Base-by-base conservation (phyloP, 2,888 invertebrate species). In the Chalcis sispes region DNA sequence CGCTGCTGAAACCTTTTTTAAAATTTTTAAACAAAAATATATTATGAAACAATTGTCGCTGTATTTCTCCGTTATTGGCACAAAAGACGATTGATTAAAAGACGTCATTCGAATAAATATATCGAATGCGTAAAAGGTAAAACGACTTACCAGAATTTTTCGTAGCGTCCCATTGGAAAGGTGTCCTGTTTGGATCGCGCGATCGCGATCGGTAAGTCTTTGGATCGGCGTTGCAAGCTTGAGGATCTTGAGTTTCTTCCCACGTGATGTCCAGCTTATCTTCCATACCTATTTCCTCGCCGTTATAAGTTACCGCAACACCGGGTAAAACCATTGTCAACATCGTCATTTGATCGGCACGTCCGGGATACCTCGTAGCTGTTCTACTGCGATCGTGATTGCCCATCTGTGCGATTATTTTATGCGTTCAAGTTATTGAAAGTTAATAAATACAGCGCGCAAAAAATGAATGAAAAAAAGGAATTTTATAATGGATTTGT, bases 291-390 rank as follows among this genome's bases (percentile, higher is more conserved):
- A 96, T 91, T 89, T 95, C 95, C 83, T 96, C 95, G 3, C 95
- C 96, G 90, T 97, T 95, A 85, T 98, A 98, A 0, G 95, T 94
- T 8, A 97, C 92, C 23, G 94, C 93, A 3, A 96, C 92, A 52
- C 98, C 98, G 1, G 96, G 97, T 69, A 98, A 89, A 18, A 96
- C 90, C 85, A 96, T 90, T 20, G 93, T 90, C 70, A 98, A 86
- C 94, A 97, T 95, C 85, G 96, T 95, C 84, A 96, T 91, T n/a
- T 93, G 94, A 87, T 96, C 96, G 0, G 93, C 92, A 80, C 94
- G 90, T 71, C 92, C 90, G 3, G 84, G 94, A 78, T 92, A 93
- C 80, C 95, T 91, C 0, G 93, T 91, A 0, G 93, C 93, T n/a
- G 93, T 91, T 80, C 96, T 91, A 52, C 89, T 90, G 58, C 93